phyloP scores from a whole-genome alignment of 2,888 invertebrate genomes.

The Meghimatium bilineatum region DNA sequence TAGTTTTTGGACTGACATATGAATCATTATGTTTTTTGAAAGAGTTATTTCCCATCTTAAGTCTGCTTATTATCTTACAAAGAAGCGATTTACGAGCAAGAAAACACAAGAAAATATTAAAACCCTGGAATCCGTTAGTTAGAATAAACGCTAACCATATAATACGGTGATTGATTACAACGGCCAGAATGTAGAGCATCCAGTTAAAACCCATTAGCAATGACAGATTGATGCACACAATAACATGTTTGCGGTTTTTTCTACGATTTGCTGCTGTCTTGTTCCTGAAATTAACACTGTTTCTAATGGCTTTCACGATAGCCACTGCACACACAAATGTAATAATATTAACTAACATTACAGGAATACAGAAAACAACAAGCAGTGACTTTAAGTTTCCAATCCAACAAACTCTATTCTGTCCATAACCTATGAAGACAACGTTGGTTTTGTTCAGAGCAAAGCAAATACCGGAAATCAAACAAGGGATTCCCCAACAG shows the following conservation, averaged over 20 bases:
- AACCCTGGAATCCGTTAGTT: conserved; percentile 40
- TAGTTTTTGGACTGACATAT: neutral
- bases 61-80: neutral
- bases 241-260: conserved; percentile 10
- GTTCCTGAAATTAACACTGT: conserved; percentile 20
- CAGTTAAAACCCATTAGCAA: conserved; percentile 50
- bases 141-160: conserved; percentile 50
- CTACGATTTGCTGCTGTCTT: neutral
- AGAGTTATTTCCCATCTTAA: neutral
- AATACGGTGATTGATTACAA: conserved; percentile 41
- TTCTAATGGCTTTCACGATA: conserved; percentile 39
- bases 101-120: conserved; percentile 46
- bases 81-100: conserved; percentile 26
- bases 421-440: conserved; percentile 19
- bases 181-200: conserved; percentile 49
- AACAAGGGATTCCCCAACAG: conserved; percentile 38
- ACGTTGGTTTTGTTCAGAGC: conserved; percentile 21
- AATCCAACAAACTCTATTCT: conserved; percentile 43
- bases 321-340: conserved; percentile 34
- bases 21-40: neutral
- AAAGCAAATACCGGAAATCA: conserved; percentile 28
- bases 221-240: conserved; percentile 40
- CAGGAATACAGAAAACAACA: conserved; percentile 27
- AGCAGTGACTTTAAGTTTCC: conserved; percentile 18
- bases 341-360: neutral